Evolutionary conservation across 2,888 invertebrate genomes (phyloP), one percentile per base, ranked within the genome.

Genomic region (Heteromurus nitidus): DNA sequence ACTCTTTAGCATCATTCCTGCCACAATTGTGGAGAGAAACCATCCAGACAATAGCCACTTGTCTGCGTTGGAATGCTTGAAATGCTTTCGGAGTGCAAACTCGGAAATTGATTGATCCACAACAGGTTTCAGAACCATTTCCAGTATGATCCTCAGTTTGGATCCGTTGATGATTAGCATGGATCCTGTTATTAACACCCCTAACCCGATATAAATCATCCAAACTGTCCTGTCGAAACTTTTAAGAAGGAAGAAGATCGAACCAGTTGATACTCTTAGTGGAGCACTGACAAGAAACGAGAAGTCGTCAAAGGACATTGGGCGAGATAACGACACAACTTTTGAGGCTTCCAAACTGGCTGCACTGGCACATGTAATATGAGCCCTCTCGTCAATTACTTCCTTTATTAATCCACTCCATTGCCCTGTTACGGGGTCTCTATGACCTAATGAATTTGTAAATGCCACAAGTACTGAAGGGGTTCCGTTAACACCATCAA

Each of bases 71-170:
- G 47, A 53, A 20, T 69, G 42, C 9, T 13, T 18, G 11, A 69
- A 53, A n/a, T 50, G 18, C 28, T 44, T 47, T 68, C 22, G n/a
- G 11, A 53, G 24, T 9, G 24, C 20, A 18, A 11, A 11, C 13
- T 22, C 22, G 16, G 44, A 24, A 5, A 53, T 44, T 1, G 53
- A 18, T 50, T 69, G 69, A 20, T 69, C 69, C 9, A 69, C 5
- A 26, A 69, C 9, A 13, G 69, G 55, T 20, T 69, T 69, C 18
- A 69, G 1, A 1, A 69, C 31, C 11, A 31, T 18, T 13, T 28
- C 58, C 24, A 28, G 13, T 16, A 26, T 24, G 3, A 58, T 28
- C 2, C 30, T 11, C 1, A 28, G 26, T 13, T 58, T 58, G 1
- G 16, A 16, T 13, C 36, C 7, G 18, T 58, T 58, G 5, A 28